Percentiles rank a stretch among this genome's conserved stretches.
phyloP scores from a whole-genome alignment of 2,113 vertebrate genomes.

The Brachypodius melanocephalos region DNA sequence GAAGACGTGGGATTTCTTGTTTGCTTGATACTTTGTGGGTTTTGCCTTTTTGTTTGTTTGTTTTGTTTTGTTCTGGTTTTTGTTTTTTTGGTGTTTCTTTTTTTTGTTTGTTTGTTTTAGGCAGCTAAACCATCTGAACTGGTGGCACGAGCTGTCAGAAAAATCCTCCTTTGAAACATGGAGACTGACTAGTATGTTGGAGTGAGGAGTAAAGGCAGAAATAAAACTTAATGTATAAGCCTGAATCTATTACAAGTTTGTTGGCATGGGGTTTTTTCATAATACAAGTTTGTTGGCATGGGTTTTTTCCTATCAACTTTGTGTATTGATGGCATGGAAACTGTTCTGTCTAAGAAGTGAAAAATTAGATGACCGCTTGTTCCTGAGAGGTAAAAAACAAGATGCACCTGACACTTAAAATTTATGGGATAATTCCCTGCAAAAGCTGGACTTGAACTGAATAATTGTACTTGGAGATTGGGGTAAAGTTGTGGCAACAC shows the following conservation, averaged over 20 bases:
- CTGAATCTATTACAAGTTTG: neutral
- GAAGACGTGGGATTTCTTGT: rapidly evolving
- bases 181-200: neutral
- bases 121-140: neutral
- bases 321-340: neutral
- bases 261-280: neutral
- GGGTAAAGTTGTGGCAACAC: neutral
- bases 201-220: neutral
- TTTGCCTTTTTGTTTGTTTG: no score
- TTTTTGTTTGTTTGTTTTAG: neutral
- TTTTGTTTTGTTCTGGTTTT: neutral
- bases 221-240: neutral
- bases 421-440: neutral
- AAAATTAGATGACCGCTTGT: neutral
- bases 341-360: neutral
- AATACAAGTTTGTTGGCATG: neutral
- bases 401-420: neutral
- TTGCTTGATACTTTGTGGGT: neutral
- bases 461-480: neutral
- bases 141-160: neutral
- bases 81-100: neutral
- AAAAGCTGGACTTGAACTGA: neutral
- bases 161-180: neutral
- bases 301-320: neutral
- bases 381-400: neutral